Conservation (phyloP, 2,888 invertebrate species). For the Dromius quadrimaculatus region DNA sequence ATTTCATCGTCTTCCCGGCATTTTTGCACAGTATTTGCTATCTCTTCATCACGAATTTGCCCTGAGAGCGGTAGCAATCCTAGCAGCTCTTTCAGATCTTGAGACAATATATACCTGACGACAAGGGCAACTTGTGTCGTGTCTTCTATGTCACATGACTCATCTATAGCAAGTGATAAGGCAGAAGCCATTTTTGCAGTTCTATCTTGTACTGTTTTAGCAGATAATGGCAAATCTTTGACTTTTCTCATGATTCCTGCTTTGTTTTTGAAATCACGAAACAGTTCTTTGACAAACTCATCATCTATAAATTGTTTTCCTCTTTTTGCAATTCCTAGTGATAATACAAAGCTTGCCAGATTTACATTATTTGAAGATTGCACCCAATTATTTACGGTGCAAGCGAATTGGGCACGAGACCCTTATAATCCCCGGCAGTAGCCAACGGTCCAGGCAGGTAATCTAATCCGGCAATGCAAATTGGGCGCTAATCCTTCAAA, state of each 20-base stretch:
- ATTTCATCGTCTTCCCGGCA: conserved; percentile 55
- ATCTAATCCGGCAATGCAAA: too few relatives aligned
- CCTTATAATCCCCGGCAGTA: too few relatives aligned
- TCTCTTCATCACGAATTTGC: conserved; percentile 57
- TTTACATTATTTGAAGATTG: conserved; percentile 52
- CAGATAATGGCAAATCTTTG: conserved; percentile 56
- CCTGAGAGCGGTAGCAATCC: conserved; percentile 55
- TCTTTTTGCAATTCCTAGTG: conserved; percentile 53
- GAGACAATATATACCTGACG: conserved; percentile 53
- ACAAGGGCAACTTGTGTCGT: conserved; percentile 58
- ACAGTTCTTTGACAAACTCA: conserved; percentile 57
- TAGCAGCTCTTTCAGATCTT: conserved; percentile 56
- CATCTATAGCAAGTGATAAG: conserved; percentile 56
- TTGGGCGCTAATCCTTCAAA: too few relatives aligned
- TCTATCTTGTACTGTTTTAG: conserved; percentile 58
- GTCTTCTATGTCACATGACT: conserved; percentile 56
- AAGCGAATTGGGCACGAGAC: too few relatives aligned
- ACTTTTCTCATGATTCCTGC: conserved; percentile 56
- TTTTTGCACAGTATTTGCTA: conserved; percentile 58
- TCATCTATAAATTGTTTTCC: conserved; percentile 56
- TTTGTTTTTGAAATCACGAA: conserved; percentile 60
- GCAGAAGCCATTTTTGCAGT: conserved; percentile 58
- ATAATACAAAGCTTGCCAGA: conserved; percentile 52
- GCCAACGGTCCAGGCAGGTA: too few relatives aligned
- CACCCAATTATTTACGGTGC: conserved; percentile 56